Evolutionary conservation across 2,888 invertebrate species (phyloP), one percentile per base, ranked within the genome.

Genomic region (Oxycera nigricornis): DNA sequence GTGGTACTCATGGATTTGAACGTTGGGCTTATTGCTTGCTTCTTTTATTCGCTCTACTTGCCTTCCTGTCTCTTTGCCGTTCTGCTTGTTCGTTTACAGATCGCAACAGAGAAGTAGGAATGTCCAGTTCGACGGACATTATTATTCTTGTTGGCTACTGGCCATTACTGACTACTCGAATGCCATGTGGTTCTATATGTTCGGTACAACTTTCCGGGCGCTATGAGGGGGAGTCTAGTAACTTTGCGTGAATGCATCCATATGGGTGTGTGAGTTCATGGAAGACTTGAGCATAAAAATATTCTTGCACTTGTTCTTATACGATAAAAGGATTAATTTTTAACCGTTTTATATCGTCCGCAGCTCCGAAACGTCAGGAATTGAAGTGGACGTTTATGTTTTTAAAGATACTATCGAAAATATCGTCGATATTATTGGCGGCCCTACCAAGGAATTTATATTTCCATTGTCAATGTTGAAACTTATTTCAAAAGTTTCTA

Each of bases 111-210:
- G 46, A 14, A 17, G 46, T 46, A 3, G 6, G 46, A 7, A 17
- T 35, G 35, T 11, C 11, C 11, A 35, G 11, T 11, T 35, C 11
- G 35, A n/a, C n/a, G 26, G 46, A 22, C 46, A 67, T 67, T 67
- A 50, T 68, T 68, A 68, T 68, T 68, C 68, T 30, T 52, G 68
- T 28, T 68, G 68, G 68, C 50, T 28, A 20, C 68, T 68, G 50
- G 50, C 68, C 68, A 68, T 50, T 50, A 68, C 68, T 26, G 68
- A n/a, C n/a, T n/a, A n/a, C 39, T 50, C 30, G 52, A 46, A 28
- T 50, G 26, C 17, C 28, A 50, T 68, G 31, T 39, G 17, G 26
- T 35, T 35, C 14, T 9, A 35, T 39, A 50, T 67, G n/a, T 50
- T 50, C 14, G 22, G n/a, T 62, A 62, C 68, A 68, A 68, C 68